phyloP scores from a whole-genome alignment of 2,113 vertebrate species.

The Salminus brasiliensis region DNA sequence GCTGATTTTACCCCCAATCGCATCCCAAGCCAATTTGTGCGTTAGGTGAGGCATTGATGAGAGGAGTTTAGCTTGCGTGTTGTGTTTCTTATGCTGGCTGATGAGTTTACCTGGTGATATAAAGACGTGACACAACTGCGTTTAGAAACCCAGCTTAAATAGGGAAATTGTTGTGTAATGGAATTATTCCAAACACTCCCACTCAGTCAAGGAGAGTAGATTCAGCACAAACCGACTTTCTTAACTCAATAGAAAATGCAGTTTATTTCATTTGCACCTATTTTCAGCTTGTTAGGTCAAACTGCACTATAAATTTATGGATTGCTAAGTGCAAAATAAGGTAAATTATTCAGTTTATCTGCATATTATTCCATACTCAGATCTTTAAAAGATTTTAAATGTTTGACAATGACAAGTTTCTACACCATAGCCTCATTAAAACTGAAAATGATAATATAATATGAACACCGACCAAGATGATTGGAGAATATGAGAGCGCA shows the following conservation, averaged over 20 bases:
- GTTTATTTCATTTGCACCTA: no score
- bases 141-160: neutral
- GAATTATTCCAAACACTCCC: neutral
- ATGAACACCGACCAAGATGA: no score
- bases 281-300: no score
- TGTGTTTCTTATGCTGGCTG: neutral
- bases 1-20: slow-evolving; percentile 10
- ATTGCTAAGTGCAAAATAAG: no score
- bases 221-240: neutral
- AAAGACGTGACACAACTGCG: neutral
- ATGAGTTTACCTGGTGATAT: neutral
- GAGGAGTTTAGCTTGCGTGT: neutral
- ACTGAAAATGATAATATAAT: no score
- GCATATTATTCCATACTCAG: neutral
- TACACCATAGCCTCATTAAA: no score
- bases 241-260: no score
- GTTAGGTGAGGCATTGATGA: neutral
- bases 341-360: no score
- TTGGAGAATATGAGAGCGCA: no score
- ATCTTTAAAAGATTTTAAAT: neutral
- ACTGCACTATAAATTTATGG: no score
- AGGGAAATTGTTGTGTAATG: no score
- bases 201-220: neutral
- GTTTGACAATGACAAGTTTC: no score
- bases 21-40: slow-evolving; percentile 29